These are phyloP conservation scores for Sarcophaga caerulescens DNA, from an alignment of 2,888 invertebrate species.

Conservation along the genomic window DNA sequence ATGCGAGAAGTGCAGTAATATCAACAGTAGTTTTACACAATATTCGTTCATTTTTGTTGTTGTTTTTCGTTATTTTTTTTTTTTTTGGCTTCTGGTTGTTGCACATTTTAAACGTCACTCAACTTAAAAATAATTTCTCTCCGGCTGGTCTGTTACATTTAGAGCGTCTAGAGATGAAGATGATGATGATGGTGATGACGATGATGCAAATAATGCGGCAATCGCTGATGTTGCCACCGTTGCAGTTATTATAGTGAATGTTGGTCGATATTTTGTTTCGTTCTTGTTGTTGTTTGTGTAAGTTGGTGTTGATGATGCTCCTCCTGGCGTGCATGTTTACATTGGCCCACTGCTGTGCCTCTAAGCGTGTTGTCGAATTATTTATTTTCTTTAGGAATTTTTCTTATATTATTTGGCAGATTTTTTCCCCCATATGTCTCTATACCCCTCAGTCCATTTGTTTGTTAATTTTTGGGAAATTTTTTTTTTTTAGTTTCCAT, in stretches of 20 bases:
- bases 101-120: conserved; percentile 65
- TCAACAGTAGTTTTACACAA: conserved; percentile 46
- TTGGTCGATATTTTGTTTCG: conserved; percentile 5
- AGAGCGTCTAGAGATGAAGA: conserved; percentile 8
- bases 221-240: neutral
- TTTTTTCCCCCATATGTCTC: neutral
- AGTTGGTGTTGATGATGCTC: conserved; percentile 66
- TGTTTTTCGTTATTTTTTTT: neutral
- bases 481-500: conserved; percentile 5
- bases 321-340: conserved; percentile 72
- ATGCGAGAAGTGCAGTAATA: neutral
- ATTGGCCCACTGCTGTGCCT: conserved; percentile 70
- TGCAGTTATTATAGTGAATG: conserved; percentile 18
- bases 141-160: neutral
- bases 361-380: conserved; percentile 69
- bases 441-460: neutral
- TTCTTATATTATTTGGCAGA: conserved; percentile 43
- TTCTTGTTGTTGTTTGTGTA: conserved; percentile 50
- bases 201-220: neutral
- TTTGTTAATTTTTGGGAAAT: neutral
- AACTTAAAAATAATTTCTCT: conserved; percentile 43
- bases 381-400: conserved; percentile 57
- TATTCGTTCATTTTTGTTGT: neutral
- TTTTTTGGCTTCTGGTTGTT: conserved; percentile 63
- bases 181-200: conserved; percentile 25